Evolutionary conservation across 1,140 invertebrate genomes (phyloP).

Genomic region (Danaus plexippus): DNA sequence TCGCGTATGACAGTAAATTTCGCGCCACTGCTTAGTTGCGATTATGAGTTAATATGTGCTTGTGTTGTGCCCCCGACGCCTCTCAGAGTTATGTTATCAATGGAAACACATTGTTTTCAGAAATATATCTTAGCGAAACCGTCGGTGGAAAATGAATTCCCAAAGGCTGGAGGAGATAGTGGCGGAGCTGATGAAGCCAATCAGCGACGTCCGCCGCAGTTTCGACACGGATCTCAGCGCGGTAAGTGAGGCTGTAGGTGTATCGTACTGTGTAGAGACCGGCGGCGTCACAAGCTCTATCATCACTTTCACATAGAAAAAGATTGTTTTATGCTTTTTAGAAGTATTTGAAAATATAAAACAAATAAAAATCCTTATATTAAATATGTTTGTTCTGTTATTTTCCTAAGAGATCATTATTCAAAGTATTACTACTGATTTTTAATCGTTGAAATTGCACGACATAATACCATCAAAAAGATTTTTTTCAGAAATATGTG

Average conservation of each 20-base stretch:
- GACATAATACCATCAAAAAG: no score
- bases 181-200: slow-evolving; percentile 65
- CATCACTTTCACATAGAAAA: no score
- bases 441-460: no score
- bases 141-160: slow-evolving; percentile 66
- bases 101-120: slow-evolving; percentile 53
- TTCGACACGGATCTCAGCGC: slow-evolving; percentile 63
- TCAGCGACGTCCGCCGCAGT: slow-evolving; percentile 57
- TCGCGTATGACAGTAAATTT: slow-evolving; percentile 54
- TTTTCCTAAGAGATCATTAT: no score
- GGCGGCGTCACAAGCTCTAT: background rate
- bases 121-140: slow-evolving; percentile 45
- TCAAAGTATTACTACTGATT: no score
- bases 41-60: slow-evolving; percentile 30
- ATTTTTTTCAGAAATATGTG: no score
- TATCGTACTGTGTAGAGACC: background rate
- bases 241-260: slow-evolving; percentile 36
- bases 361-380: no score
- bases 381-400: no score
- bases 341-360: no score
- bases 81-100: slow-evolving; percentile 60
- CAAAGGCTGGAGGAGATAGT: slow-evolving; percentile 64
- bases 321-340: no score
- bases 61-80: slow-evolving; percentile 37
- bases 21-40: slow-evolving; percentile 44